phyloP scores from a whole-genome alignment of 2,888 invertebrate species.

The Temnothorax ravouxi region DNA sequence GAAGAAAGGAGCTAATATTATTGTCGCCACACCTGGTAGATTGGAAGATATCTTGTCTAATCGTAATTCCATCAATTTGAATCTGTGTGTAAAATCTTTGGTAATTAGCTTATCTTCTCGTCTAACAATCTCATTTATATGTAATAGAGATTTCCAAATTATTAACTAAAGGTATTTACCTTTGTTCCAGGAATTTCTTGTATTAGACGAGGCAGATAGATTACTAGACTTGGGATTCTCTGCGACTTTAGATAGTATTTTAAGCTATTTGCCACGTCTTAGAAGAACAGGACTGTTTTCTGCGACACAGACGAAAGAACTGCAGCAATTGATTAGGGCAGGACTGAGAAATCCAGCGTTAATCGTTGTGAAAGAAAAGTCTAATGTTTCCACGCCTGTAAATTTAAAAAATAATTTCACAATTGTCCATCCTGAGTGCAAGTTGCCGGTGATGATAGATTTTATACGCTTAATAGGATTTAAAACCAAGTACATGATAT shows the following conservation, averaged over 20 bases:
- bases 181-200: slow-evolving; percentile 91
- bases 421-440: slow-evolving; percentile 92
- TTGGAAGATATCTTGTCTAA: slow-evolving; percentile 94
- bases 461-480: slow-evolving; percentile 90
- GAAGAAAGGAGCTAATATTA: slow-evolving; percentile 92
- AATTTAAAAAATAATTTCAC: slow-evolving; percentile 93
- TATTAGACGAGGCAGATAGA: slow-evolving; percentile 99
- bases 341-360: slow-evolving; percentile 97
- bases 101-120: slow-evolving; percentile 86
- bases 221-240: slow-evolving; percentile 97
- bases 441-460: slow-evolving; percentile 92
- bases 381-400: slow-evolving; percentile 91
- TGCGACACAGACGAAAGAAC: slow-evolving; percentile 98
- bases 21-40: slow-evolving; percentile 98
- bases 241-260: slow-evolving; percentile 93
- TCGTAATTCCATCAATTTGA: slow-evolving; percentile 90
- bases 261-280: slow-evolving; percentile 96
- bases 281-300: slow-evolving; percentile 99
- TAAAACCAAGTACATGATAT: slow-evolving; percentile 92
- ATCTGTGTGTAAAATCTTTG: slow-evolving; percentile 92
- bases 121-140: slow-evolving; percentile 1
- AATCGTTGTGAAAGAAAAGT: slow-evolving; percentile 96
- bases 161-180: neutral
- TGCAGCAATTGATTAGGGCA: slow-evolving; percentile 96
- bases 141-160: neutral